These are phyloP conservation scores for Phenganax subtilis DNA, from an alignment of 92 coral and sea anemone genomes.

Conservation along the genomic window DNA sequence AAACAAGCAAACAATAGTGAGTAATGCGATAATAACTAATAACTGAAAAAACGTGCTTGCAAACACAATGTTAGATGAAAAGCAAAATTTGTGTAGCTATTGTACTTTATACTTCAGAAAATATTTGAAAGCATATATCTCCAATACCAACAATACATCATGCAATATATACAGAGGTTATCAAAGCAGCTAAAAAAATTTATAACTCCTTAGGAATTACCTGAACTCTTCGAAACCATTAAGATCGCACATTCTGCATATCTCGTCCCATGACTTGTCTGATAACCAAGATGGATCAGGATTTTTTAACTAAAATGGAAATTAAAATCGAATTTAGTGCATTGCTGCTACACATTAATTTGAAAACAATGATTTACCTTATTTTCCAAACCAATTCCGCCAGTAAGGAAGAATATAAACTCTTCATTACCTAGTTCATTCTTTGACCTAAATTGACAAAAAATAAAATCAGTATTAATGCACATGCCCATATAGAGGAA, in stretches of 20 bases:
- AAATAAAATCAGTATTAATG: background rate
- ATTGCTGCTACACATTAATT: too few species aligned
- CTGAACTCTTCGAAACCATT: constrained; percentile 86
- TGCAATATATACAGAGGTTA: background rate
- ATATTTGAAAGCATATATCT: too few species aligned
- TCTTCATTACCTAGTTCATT: constrained; percentile 86
- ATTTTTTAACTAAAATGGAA: constrained; percentile 62
- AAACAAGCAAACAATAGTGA: background rate
- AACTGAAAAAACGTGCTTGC: too few species aligned
- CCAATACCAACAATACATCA: too few species aligned
- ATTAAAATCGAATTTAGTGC: background rate
- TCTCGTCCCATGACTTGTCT: constrained; percentile 98
- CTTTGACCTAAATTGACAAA: constrained; percentile 58
- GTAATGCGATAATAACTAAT: too few species aligned
- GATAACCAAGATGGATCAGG: constrained; percentile 99
- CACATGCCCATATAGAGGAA: too few species aligned
- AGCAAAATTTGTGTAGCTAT: too few species aligned
- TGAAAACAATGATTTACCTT: constrained; percentile 52
- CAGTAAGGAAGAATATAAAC: constrained; percentile 95
- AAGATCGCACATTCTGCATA: constrained; percentile 96
- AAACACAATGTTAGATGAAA: too few species aligned
- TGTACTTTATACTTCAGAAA: too few species aligned
- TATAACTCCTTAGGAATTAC: constrained; percentile 34
- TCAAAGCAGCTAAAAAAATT: background rate
- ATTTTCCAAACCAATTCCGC: constrained; percentile 95